Conservation (phyloP, 2,888 invertebrate species). For the Anarsia innoxiella region DNA sequence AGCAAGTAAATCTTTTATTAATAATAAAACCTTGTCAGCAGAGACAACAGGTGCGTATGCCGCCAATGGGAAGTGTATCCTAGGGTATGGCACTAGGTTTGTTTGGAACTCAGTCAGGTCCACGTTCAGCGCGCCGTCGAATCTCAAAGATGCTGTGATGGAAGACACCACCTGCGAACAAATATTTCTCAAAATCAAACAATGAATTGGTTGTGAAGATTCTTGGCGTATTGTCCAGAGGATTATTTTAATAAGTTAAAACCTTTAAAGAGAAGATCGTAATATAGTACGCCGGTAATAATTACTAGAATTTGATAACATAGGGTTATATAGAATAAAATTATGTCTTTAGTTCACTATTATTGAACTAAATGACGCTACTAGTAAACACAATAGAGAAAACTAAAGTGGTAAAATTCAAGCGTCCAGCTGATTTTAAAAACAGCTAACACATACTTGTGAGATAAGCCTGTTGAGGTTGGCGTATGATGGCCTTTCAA, state of each 20-base stretch:
- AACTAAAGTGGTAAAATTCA: no score
- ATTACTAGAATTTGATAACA: no score
- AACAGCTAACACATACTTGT: conserved; percentile 64
- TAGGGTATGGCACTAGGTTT: conserved; percentile 92
- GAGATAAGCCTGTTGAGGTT: conserved; percentile 91
- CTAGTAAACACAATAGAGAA: no score
- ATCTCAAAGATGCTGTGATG: conserved; percentile 90
- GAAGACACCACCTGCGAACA: conserved; percentile 82
- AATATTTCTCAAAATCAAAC: not conserved
- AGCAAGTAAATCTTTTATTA: no score
- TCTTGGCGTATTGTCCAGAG: no score
- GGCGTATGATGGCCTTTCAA: conserved; percentile 88
- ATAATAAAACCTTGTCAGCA: conserved; percentile 81
- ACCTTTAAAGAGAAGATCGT: no score
- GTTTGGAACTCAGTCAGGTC: conserved; percentile 95
- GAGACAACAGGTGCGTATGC: conserved; percentile 84
- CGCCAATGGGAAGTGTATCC: conserved; percentile 90
- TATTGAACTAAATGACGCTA: no score
- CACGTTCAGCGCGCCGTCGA: conserved; percentile 92
- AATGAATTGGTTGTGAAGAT: not conserved
- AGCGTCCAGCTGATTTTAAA: not conserved
- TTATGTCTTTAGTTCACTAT: no score
- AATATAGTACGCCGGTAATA: no score
- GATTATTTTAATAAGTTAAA: no score
- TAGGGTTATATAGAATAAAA: no score